Conservation (phyloP, 2,113 vertebrate species). For the Ailuropoda melanoleuca region DNA sequence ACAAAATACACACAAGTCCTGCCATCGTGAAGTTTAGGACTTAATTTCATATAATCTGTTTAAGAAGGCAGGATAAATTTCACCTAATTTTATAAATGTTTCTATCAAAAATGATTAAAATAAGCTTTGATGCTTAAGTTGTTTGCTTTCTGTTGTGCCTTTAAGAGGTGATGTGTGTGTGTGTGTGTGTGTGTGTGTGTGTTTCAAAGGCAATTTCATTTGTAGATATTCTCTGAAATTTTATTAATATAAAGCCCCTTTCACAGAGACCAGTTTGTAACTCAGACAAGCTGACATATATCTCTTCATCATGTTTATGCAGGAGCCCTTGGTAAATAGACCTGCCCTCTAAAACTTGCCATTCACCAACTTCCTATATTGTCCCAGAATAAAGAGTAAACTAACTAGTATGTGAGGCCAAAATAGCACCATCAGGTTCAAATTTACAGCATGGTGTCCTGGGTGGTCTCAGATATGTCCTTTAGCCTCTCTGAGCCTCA, state of each 20-base stretch:
- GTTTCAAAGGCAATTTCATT: neutral
- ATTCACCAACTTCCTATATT: neutral
- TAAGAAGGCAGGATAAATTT: neutral
- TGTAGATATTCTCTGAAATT: neutral
- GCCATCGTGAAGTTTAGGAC: neutral
- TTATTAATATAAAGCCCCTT: neutral
- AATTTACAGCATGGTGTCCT: neutral
- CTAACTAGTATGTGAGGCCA: neutral
- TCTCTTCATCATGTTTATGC: neutral
- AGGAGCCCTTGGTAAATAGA: neutral
- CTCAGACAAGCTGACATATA: neutral
- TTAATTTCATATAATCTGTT: neutral
- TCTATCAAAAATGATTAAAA: neutral
- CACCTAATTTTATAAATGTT: neutral
- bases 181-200: neutral
- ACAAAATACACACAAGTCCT: neutral
- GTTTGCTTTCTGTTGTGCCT: neutral
- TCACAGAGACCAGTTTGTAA: neutral
- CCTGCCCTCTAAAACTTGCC: neutral
- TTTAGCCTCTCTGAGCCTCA: neutral
- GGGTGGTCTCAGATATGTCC: neutral
- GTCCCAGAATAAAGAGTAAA: neutral
- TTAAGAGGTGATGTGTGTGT: neutral
- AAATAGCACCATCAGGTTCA: neutral
- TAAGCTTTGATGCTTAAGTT: neutral